Percentiles rank a stretch among this genome's conserved stretches.
Evolutionary conservation across 2,113 vertebrate genomes (phyloP).

Genomic region (Antechinus stuartii): DNA sequence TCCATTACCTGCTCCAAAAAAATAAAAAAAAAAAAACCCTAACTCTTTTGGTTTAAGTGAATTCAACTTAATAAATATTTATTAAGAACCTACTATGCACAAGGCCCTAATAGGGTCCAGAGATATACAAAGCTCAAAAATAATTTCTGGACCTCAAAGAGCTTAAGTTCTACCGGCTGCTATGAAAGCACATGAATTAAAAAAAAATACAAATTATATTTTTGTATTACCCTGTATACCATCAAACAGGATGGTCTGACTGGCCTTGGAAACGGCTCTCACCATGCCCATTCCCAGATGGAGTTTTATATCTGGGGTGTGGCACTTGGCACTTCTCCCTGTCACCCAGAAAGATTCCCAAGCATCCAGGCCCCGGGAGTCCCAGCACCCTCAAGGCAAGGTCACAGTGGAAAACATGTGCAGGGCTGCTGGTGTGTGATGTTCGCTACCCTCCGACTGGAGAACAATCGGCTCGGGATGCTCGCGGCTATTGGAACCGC

Average conservation of each 20-base stretch:
- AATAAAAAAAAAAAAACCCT: not conserved
- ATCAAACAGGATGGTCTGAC: not conserved
- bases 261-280: not conserved
- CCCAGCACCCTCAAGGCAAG: not conserved
- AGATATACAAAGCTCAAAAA: not conserved
- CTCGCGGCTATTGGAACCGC: not conserved
- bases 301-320: not conserved
- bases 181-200: not conserved
- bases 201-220: not conserved
- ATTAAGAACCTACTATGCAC: not conserved
- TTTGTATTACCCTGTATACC: not conserved
- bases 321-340: not conserved
- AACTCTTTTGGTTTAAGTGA: not conserved
- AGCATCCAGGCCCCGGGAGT: conserved; percentile 14
- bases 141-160: not conserved
- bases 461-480: not conserved
- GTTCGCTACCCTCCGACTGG: not conserved
- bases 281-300: not conserved
- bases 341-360: conserved; percentile 18
- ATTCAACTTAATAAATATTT: not conserved
- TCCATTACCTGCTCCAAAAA: conserved; percentile 33
- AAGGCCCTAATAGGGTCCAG: not conserved
- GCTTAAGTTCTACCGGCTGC: not conserved
- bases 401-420: not conserved
- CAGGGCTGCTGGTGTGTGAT: not conserved